These are phyloP conservation scores for Formica exsecta DNA, from an alignment of 1,140 invertebrate genomes.

Conservation along the genomic window DNA sequence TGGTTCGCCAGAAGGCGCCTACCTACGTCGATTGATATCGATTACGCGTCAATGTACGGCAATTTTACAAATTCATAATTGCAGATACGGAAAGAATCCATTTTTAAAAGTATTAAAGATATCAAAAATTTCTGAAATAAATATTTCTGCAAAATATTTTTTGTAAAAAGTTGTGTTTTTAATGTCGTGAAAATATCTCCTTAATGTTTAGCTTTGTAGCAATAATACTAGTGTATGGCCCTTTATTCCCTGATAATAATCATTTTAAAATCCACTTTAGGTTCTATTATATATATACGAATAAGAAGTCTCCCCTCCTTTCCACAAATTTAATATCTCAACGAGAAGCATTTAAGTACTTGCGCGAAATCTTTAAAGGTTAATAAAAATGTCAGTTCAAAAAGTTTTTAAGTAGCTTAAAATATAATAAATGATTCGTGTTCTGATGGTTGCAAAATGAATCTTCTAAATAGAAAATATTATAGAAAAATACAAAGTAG, in stretches of 20 bases:
- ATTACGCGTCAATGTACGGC: conserved; percentile 44
- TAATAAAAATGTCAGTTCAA: conserved; percentile 35
- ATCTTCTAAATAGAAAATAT: background rate
- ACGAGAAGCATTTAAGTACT: conserved; percentile 1
- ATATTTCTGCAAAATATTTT: too few species aligned
- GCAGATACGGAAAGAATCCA: background rate
- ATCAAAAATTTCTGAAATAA: background rate
- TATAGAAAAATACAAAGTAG: background rate
- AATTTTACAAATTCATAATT: conserved; percentile 37
- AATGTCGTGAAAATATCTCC: background rate
- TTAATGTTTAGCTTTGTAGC: background rate
- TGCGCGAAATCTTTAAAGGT: conserved; percentile 8
- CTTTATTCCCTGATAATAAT: background rate
- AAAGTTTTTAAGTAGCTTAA: background rate
- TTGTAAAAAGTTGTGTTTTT: background rate
- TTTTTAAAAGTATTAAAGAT: background rate
- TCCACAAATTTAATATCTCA: background rate
- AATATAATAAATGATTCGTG: background rate
- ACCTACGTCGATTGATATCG: conserved; percentile 48
- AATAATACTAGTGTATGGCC: background rate
- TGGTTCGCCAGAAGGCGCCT: conserved; percentile 3
- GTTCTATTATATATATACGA: background rate
- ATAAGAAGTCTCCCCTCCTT: background rate
- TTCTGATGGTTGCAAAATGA: background rate
- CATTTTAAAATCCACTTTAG: background rate